A percentile compares a stretch with the other conserved stretches of the same genome.
These are phyloP conservation scores for Adela reaumurella DNA, from an alignment of 2,888 invertebrate genomes.

Conservation along the genomic window DNA sequence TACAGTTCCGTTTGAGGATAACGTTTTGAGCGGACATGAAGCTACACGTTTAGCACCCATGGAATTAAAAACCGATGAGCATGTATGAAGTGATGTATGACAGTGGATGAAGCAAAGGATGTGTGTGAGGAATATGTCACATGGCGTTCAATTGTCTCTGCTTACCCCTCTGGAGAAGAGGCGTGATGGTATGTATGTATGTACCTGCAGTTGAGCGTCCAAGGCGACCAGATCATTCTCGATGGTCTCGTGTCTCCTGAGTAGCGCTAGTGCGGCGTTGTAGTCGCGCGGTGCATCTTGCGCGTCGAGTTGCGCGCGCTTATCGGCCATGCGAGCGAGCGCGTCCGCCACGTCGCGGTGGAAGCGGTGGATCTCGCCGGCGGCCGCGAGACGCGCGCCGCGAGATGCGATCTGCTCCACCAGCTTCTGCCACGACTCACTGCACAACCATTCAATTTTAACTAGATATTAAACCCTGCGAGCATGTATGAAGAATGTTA, in stretches of 20 bases:
- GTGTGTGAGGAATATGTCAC: too few relatives aligned
- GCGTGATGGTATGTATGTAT: too few relatives aligned
- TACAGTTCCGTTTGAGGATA: too few relatives aligned
- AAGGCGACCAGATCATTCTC: conserved; percentile 91
- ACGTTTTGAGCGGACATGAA: too few relatives aligned
- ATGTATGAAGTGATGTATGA: too few relatives aligned
- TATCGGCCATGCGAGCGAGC: conserved; percentile 81
- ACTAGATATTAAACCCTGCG: too few relatives aligned
- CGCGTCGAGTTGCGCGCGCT: conserved; percentile 79
- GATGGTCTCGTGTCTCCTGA: conserved; percentile 86
- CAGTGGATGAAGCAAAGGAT: too few relatives aligned
- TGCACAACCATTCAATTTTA: conserved; percentile 19
- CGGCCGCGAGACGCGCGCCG: conserved; percentile 84
- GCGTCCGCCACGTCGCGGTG: conserved; percentile 94
- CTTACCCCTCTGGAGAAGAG: too few relatives aligned
- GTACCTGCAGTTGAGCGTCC: conserved; percentile 81
- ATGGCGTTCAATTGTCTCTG: too few relatives aligned
- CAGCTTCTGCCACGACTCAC: conserved; percentile 84
- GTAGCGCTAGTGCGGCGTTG: conserved; percentile 77
- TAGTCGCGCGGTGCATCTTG: conserved; percentile 71
- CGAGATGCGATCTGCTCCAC: conserved; percentile 83
- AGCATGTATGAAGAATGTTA: too few relatives aligned
- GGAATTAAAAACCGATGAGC: too few relatives aligned
- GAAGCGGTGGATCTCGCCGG: conserved; percentile 96
- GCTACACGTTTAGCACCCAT: too few relatives aligned